Evolutionary conservation across 92 coral and sea anemone genomes (phyloP).

Genomic region (Epizoanthus stellaris): DNA sequence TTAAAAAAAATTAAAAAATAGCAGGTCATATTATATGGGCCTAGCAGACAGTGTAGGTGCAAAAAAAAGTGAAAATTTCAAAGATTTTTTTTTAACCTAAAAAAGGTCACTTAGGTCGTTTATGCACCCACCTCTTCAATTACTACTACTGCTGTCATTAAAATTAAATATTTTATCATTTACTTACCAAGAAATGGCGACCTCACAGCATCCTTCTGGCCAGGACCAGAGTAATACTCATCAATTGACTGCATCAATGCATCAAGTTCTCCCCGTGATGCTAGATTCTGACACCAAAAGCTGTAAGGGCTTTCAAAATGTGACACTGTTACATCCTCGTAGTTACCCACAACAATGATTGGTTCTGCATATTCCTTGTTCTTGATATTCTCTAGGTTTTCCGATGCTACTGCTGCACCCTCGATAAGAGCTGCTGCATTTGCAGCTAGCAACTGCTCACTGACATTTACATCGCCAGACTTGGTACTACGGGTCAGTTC

Average conservation of each 20-base stretch:
- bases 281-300: conserved; percentile 93
- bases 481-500: conserved; percentile 66
- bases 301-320: conserved; percentile 78
- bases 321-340: conserved; percentile 87
- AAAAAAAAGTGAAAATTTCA: too few relatives aligned
- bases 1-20: too few relatives aligned
- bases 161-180: neutral
- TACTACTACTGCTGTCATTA: too few relatives aligned
- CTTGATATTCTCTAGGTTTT: conserved; percentile 63
- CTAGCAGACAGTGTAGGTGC: too few relatives aligned
- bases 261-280: conserved; percentile 72
- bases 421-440: conserved; percentile 75
- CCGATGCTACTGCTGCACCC: conserved; percentile 66
- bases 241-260: conserved; percentile 71
- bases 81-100: too few relatives aligned
- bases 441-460: conserved; percentile 72
- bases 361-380: conserved; percentile 65
- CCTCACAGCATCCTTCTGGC: conserved; percentile 47
- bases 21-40: too few relatives aligned
- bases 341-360: conserved; percentile 68
- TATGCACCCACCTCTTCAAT: too few relatives aligned
- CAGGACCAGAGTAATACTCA: conserved; percentile 61
- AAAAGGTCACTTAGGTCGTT: too few relatives aligned
- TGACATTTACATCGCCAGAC: conserved; percentile 71
- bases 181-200: conserved; percentile 73